These are phyloP conservation scores for Ailurus styani DNA, from an alignment of 2,113 vertebrate species.

Conservation along the genomic window DNA sequence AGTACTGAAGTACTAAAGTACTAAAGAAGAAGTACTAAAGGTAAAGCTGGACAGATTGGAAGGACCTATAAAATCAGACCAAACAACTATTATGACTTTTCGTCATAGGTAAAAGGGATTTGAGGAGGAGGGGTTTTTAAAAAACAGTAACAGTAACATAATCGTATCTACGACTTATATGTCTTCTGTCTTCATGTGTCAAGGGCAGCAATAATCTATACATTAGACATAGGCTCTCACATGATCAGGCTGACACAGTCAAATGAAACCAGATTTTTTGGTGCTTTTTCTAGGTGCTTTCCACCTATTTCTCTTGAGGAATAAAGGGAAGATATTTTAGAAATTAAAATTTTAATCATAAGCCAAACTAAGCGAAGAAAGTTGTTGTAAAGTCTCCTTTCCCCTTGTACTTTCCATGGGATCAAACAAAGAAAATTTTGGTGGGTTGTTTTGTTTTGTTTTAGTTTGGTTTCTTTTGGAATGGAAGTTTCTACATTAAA, in stretches of 20 bases:
- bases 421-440: not conserved
- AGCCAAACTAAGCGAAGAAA: not conserved
- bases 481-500: not conserved
- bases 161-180: not conserved
- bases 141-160: not conserved
- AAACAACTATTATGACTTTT: not conserved
- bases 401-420: not conserved
- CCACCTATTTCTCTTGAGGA: not conserved
- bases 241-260: not conserved
- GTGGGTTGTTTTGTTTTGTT: not conserved
- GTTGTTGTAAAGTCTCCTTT: not conserved
- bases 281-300: not conserved
- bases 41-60: not conserved
- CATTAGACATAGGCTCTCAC: not conserved
- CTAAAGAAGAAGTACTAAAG: not conserved
- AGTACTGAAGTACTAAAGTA: too few species aligned
- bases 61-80: not conserved
- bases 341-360: constrained; percentile 34
- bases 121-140: not conserved
- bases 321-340: not conserved
- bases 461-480: not conserved
- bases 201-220: not conserved
- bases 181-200: not conserved
- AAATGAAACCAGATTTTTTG: not conserved
- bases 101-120: not conserved